Evolutionary conservation across 2,113 vertebrate species (phyloP), one percentile per base, ranked within the genome.

Genomic region (Coptodon rendalli): DNA sequence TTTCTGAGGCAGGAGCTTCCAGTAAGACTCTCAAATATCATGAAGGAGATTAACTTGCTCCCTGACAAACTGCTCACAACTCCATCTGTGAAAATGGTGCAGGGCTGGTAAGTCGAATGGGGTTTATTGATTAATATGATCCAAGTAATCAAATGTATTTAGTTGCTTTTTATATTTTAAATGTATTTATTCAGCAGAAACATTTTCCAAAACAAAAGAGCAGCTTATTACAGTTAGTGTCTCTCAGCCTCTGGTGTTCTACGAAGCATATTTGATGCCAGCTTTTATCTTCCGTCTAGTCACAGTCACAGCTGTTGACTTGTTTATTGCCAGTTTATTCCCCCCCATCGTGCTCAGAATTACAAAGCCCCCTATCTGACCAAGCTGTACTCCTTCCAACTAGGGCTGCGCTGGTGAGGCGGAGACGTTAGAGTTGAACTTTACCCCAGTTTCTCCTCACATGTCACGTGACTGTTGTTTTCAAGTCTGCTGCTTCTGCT

Each of bases 21-120:
- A 0, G 98, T 99, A 3, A 97, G 98, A 27, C 96, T 99, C 7
- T 97, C 97, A 87, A 99, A 99, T 96, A 99, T 99, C 86, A 99
- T 99, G 98, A 99, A 99, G 86, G 98, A 99, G 89, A 99, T 99
- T 76, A 99, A 99, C 89, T 94, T 99, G 53, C 92, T 99, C 82
- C 98, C 98, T 0, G 97, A 97, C 94, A 96, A 96, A 12, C 96
- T 99, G 82, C 96, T 98, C 83, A 95, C 94, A 50, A 99, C 98
- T 1, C 97, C 97, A 2, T 98, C 98, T 0, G 98, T 99, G 89
- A 97, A 97, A 66, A 97, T 97, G 93, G 98, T 99, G 17, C 98
- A 99, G 91, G 97, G 98, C 95, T 99, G 98, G 98, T 99, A 85
- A 96, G 87, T 63, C 45, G 2, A 9, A 14, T 66, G 10, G 68